Conservation (phyloP, 2,888 invertebrate species). For the Lydus trimaculatus region DNA sequence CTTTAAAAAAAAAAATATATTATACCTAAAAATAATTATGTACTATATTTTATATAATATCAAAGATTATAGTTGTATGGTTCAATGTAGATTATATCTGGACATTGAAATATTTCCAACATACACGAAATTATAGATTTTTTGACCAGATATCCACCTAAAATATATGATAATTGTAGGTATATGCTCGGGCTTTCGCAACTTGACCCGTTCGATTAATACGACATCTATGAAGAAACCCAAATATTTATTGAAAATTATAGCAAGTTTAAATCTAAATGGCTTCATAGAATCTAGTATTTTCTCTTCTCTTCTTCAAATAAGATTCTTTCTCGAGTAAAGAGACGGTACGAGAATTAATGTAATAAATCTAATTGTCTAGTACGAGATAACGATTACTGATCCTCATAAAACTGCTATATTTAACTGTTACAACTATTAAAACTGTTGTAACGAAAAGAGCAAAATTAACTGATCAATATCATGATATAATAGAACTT, state of each 20-base stretch:
- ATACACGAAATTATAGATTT: slow-evolving; percentile 7
- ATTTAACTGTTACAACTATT: neutral
- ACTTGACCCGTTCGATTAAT: too few species aligned
- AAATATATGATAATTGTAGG: too few species aligned
- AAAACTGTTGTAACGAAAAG: neutral
- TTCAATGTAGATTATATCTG: neutral
- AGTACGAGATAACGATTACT: neutral
- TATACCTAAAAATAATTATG: neutral
- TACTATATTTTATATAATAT: neutral
- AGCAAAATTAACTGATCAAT: neutral
- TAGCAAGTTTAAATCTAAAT: too few species aligned
- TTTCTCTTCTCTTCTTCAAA: too few species aligned
- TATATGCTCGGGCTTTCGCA: too few species aligned
- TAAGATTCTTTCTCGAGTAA: too few species aligned
- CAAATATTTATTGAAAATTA: too few species aligned
- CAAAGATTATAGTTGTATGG: neutral
- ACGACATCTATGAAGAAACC: too few species aligned
- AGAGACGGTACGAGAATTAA: neutral
- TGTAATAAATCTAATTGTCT: neutral
- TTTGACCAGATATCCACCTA: neutral
- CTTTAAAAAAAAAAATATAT: neutral
- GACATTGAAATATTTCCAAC: slow-evolving; percentile 7
- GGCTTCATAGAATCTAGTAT: too few species aligned
- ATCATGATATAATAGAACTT: too few species aligned
- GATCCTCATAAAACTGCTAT: neutral